Base-by-base conservation (phyloP, 2,888 invertebrate species). In the Dryococelus australis region DNA sequence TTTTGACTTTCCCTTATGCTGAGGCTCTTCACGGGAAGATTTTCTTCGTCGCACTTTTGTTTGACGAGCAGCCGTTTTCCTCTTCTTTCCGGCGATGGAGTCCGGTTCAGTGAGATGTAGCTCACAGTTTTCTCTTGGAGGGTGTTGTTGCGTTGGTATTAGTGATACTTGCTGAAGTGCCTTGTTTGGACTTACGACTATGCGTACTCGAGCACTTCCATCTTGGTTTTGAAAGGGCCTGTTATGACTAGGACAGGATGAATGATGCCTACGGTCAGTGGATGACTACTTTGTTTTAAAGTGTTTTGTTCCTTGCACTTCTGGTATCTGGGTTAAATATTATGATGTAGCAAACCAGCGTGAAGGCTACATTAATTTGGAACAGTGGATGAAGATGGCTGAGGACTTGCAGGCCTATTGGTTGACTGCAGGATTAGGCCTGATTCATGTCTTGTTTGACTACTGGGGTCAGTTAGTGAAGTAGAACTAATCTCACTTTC, bases 111-210 rank as follows among this genome's bases (percentile, higher is more conserved):
- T 85, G 53, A 85, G 47, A 53, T n/a, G 28, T 27, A 53, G 51
- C 85, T 65, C 78, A 85, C 35, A 78, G 53, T 28, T 85, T 85
- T 27, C 85, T 51, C 28, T 53, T 53, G 0, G 51, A 65, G 24
- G 20, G 10, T 43, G 16, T 43, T 3, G 28, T 12, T 53, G n/a
- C 1, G 8, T 27, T 28, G 85, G 85, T 53, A 85, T 85, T 4
- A 78, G 85, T 10, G 85, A 85, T 65, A 85, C 27, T 85, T 26
- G 26, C 6, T 28, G 13, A 85, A 85, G 65, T 65, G 65, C 12
- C 28, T 85, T 85, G 12, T 85, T 85, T 27, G 85, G 85, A 28
- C 78, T 85, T 26, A 51, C n/a, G n/a, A n/a, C n/a, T n/a, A n/a
- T n/a, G n/a, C n/a, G n/a, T n/a, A n/a, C n/a, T n/a, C n/a, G n/a